A percentile compares a stretch with the other conserved stretches of the same genome.
These are phyloP conservation scores for Heliconius melpomene DNA, from an alignment of 1,140 invertebrate species.

Conservation along the genomic window DNA sequence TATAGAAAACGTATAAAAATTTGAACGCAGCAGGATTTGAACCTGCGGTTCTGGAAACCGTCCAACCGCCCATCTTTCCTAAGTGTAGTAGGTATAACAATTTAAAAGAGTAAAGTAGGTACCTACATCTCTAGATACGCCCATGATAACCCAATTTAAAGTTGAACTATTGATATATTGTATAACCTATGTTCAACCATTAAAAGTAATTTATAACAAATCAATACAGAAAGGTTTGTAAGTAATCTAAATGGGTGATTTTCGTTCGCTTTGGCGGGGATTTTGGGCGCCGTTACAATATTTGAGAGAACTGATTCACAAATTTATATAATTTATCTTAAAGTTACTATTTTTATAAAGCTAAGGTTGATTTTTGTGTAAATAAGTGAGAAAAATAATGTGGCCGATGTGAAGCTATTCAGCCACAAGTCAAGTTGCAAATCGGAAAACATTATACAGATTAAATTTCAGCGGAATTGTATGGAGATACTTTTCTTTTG, in stretches of 20 bases:
- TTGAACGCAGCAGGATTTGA: too few relatives aligned
- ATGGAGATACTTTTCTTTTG: slow-evolving; percentile 44
- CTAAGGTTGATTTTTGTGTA: slow-evolving; percentile 43
- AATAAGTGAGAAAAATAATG: slow-evolving; percentile 25
- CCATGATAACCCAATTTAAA: background rate
- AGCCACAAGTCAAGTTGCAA: slow-evolving; percentile 72
- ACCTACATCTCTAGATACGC: too few relatives aligned
- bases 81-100: too few relatives aligned
- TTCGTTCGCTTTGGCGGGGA: slow-evolving; percentile 54
- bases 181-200: background rate
- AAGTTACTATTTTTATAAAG: background rate
- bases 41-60: too few relatives aligned
- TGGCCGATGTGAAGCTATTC: slow-evolving; percentile 53
- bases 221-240: slow-evolving; percentile 59
- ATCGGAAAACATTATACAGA: slow-evolving; percentile 75
- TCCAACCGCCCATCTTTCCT: too few relatives aligned
- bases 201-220: slow-evolving; percentile 27
- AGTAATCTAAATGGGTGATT: slow-evolving; percentile 71
- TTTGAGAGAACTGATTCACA: slow-evolving; percentile 58
- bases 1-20: too few relatives aligned
- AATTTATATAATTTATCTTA: slow-evolving; percentile 29
- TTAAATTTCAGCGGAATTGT: slow-evolving; percentile 58
- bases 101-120: too few relatives aligned
- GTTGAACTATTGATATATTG: background rate
- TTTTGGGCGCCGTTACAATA: slow-evolving; percentile 69